Percentiles rank a stretch among this genome's conserved stretches.
Conservation (phyloP, 2,113 vertebrate species). For the Motacilla tschutschensis region DNA sequence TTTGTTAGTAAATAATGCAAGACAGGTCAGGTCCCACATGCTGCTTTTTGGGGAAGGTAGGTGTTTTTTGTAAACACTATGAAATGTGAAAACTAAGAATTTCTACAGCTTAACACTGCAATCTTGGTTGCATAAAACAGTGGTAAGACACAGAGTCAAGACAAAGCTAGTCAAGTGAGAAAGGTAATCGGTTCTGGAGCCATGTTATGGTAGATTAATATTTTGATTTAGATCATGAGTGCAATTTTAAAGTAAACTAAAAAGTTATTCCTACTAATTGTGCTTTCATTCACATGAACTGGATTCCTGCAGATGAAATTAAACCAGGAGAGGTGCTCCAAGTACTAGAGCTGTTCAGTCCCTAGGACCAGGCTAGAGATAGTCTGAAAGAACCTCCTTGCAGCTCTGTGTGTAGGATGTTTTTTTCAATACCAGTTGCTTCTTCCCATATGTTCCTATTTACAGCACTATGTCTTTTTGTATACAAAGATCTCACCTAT, state of each 20-base stretch:
- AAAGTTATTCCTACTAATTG: neutral
- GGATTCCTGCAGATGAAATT: neutral
- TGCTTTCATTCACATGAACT: neutral
- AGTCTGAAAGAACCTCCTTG: neutral
- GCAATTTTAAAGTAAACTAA: neutral
- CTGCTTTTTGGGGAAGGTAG: neutral
- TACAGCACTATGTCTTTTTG: neutral
- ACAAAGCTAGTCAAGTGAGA: neutral
- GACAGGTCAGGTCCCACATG: neutral
- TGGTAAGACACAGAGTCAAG: neutral
- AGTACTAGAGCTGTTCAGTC: neutral
- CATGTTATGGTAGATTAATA: neutral
- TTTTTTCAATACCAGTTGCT: neutral
- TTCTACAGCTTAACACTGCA: neutral
- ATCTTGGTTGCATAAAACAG: neutral
- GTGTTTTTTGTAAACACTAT: neutral
- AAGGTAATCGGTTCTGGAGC: neutral
- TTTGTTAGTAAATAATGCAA: neutral
- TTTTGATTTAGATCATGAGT: neutral
- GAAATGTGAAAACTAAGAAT: neutral
- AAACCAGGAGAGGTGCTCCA: neutral
- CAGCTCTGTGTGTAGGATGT: neutral
- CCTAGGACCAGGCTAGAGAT: neutral
- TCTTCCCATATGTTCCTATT: neutral
- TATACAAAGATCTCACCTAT: neutral